Percentiles rank a stretch among this genome's conserved stretches.
phyloP scores from a whole-genome alignment of 1,140 invertebrate species.

The Drosophila albomicans region DNA sequence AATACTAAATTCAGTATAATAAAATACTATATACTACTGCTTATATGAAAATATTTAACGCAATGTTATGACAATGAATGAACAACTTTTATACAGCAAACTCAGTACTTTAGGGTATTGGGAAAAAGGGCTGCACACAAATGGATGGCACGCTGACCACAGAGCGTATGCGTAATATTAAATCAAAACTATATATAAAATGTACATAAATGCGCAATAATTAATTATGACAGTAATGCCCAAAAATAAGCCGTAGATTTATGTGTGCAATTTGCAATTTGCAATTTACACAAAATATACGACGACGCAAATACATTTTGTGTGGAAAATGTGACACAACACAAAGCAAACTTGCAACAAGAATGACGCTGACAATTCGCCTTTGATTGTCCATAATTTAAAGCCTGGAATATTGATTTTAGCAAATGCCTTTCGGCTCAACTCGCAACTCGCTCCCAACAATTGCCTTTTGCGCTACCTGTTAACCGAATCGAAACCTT shows the following conservation, averaged over 20 bases:
- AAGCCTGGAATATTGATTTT: conserved; percentile 45
- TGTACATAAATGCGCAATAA: conserved; percentile 14
- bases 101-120: neutral
- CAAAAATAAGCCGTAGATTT: neutral
- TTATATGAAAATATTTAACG: too few species aligned
- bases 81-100: neutral
- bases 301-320: too few species aligned
- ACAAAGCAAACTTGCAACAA: neutral
- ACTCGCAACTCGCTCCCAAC: neutral
- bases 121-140: neutral
- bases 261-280: neutral
- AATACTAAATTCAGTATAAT: too few species aligned
- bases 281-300: neutral
- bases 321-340: too few species aligned
- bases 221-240: conserved; percentile 6
- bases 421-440: neutral
- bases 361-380: conserved; percentile 17
- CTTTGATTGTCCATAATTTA: conserved; percentile 46
- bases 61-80: neutral
- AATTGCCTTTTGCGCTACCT: neutral
- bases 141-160: conserved; percentile 1
- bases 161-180: conserved; percentile 17
- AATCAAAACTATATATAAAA: conserved; percentile 11
- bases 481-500: neutral
- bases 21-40: too few species aligned